A percentile compares a stretch with the other conserved stretches of the same genome.
These are phyloP conservation scores for Betta splendens DNA, from an alignment of 2,797 vertebrate genomes.

Conservation along the genomic window DNA sequence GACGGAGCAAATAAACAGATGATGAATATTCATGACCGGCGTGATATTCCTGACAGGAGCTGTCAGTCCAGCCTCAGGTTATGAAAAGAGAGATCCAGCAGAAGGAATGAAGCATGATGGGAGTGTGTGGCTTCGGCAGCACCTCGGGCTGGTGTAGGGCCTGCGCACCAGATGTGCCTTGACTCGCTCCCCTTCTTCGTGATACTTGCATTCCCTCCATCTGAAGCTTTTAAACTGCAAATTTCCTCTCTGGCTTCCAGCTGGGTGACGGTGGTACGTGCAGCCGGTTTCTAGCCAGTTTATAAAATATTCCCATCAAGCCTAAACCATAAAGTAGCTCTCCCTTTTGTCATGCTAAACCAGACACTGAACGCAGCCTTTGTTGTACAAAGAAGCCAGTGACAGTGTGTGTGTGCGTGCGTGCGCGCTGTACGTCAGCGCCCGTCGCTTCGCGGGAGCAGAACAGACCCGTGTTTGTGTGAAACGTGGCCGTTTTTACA, in stretches of 20 bases:
- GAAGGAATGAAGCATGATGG: slow-evolving; percentile 30
- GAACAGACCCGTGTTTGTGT: slow-evolving; percentile 5
- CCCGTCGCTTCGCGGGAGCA: slow-evolving; percentile 26
- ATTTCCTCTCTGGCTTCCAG: slow-evolving; percentile 7
- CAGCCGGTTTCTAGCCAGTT: background rate
- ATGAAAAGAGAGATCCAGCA: slow-evolving; percentile 40
- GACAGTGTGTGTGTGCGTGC: slow-evolving; percentile 22
- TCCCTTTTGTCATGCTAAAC: slow-evolving; percentile 39
- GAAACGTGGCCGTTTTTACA: slow-evolving; percentile 29
- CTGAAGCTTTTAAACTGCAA: slow-evolving; percentile 23
- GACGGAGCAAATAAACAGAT: slow-evolving; percentile 7
- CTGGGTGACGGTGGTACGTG: slow-evolving; percentile 5
- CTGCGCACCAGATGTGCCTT: slow-evolving; percentile 71
- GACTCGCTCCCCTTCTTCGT: slow-evolving; percentile 55
- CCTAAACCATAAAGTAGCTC: slow-evolving; percentile 4
- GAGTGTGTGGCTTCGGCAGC: slow-evolving; percentile 41
- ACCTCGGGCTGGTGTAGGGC: slow-evolving; percentile 57
- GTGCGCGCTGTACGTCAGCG: slow-evolving; percentile 3
- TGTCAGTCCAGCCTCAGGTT: slow-evolving; percentile 47
- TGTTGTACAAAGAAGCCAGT: slow-evolving; percentile 22
- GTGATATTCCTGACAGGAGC: slow-evolving; percentile 41
- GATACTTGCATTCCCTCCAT: slow-evolving; percentile 41
- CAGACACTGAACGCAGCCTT: slow-evolving; percentile 16
- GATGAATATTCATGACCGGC: slow-evolving; percentile 55
- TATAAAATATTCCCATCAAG: slow-evolving; percentile 3